phyloP scores from a whole-genome alignment of 2,113 vertebrate genomes.

The Pseudopipra pipra region DNA sequence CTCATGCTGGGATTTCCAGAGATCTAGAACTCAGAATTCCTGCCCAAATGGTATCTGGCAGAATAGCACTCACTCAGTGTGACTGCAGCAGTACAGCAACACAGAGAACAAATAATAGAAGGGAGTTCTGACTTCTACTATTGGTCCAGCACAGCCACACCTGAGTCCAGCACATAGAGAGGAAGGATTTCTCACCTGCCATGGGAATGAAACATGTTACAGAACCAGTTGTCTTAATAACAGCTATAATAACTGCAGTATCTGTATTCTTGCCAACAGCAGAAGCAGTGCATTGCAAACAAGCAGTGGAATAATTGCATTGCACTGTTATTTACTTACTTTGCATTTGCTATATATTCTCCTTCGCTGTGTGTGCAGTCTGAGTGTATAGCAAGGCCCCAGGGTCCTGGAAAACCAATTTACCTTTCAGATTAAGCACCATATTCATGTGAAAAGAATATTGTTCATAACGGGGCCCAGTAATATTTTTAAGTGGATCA shows the following conservation, averaged over 20 bases:
- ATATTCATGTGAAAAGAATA: neutral
- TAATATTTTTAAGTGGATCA: neutral
- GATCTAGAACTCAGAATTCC: neutral
- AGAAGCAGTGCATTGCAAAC: neutral
- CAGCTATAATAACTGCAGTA: neutral
- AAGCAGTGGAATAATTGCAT: neutral
- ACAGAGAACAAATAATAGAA: neutral
- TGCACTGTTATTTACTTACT: neutral
- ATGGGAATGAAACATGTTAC: neutral
- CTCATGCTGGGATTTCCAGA: neutral
- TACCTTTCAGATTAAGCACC: conserved; percentile 14
- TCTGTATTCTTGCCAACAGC: neutral
- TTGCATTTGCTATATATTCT: conserved; percentile 6
- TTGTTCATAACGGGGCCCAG: neutral
- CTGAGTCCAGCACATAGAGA: neutral
- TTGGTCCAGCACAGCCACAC: neutral
- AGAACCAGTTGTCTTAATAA: neutral
- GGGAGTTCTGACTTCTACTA: neutral
- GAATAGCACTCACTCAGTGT: neutral
- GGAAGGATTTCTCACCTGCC: neutral
- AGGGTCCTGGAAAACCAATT: neutral
- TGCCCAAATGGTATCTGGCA: neutral
- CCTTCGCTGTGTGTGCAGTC: neutral
- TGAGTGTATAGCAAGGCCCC: neutral
- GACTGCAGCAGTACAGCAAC: neutral